Conservation (phyloP, 1,140 invertebrate genomes). For the Drosophila cardini region DNA sequence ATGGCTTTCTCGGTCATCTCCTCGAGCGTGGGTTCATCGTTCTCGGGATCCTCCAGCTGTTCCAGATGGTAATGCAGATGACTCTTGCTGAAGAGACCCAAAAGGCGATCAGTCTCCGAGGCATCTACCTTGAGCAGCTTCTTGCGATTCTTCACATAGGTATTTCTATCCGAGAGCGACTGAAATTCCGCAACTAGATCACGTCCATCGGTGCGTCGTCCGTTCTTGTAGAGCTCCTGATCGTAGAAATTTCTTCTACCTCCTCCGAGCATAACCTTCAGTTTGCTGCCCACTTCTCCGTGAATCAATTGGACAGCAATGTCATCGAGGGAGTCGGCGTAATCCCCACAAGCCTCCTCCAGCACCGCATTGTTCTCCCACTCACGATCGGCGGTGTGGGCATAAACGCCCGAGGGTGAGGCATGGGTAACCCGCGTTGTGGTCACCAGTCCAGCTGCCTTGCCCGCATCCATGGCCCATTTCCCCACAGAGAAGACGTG, state of each 20-base stretch:
- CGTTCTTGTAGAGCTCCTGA: constrained; percentile 86
- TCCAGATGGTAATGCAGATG: constrained; percentile 87
- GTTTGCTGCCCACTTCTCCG: constrained; percentile 87
- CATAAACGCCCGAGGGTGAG: constrained; percentile 90
- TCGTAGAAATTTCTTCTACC: constrained; percentile 90
- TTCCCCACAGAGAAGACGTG: constrained; percentile 89
- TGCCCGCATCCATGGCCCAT: constrained; percentile 90
- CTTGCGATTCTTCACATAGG: constrained; percentile 88
- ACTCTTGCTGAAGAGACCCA: constrained; percentile 86
- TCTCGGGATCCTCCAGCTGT: constrained; percentile 85
- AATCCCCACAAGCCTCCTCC: constrained; percentile 69
- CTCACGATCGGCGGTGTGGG: constrained; percentile 89
- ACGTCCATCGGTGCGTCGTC: constrained; percentile 88
- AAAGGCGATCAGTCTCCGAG: constrained; percentile 79
- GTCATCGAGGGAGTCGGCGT: constrained; percentile 87
- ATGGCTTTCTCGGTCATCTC: constrained; percentile 94
- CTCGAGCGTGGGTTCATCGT: constrained; percentile 88
- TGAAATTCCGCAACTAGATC: constrained; percentile 89
- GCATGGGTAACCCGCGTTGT: constrained; percentile 92
- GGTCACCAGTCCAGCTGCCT: constrained; percentile 91
- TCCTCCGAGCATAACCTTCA: constrained; percentile 90
- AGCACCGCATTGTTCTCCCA: constrained; percentile 91
- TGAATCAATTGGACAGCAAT: constrained; percentile 91
- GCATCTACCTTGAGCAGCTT: constrained; percentile 84
- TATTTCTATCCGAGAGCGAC: constrained; percentile 75